Evolutionary conservation across 2,888 invertebrate species (phyloP).

Genomic region (Andrena dorsata): DNA sequence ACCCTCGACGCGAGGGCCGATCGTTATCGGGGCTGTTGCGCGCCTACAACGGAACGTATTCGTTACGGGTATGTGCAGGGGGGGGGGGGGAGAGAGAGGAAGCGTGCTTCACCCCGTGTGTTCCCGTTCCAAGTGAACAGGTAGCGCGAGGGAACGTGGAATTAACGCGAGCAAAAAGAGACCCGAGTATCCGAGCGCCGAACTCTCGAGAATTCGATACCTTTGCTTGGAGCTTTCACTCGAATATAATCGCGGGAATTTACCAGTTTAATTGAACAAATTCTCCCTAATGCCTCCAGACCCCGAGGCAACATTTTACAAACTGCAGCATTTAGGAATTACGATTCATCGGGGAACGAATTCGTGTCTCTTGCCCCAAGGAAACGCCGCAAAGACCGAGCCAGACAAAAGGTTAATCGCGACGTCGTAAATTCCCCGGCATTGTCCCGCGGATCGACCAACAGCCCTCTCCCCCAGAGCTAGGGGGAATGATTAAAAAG

Average conservation of each 20-base stretch:
- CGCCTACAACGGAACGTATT: constrained; percentile 39
- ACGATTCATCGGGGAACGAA: constrained; percentile 20
- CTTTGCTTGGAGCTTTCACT: constrained; percentile 5
- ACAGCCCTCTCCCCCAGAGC: not conserved
- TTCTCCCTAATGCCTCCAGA: too few relatives aligned
- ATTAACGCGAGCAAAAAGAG: constrained; percentile 20
- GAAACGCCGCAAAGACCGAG: not conserved
- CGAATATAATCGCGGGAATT: too few relatives aligned
- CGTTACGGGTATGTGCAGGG: constrained; percentile 29
- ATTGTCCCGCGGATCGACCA: not conserved
- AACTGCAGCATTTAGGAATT: constrained; percentile 20
- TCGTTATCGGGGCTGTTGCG: constrained; percentile 45
- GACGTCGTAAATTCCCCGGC: not conserved
- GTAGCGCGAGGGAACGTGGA: constrained; percentile 16
- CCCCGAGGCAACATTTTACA: too few relatives aligned
- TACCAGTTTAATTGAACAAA: too few relatives aligned
- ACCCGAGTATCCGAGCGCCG: constrained; percentile 1
- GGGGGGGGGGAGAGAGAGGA: not conserved
- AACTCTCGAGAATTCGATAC: constrained; percentile 19
- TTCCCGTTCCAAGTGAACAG: constrained; percentile 48
- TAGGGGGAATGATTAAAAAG: constrained; percentile 14
- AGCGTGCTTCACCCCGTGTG: constrained; percentile 4
- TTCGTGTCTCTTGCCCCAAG: not conserved
- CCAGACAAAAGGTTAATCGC: constrained; percentile 16
- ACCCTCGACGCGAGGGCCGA: constrained; percentile 32